Evolutionary conservation across 2,113 vertebrate species (phyloP).

Genomic region (Anser cygnoides): DNA sequence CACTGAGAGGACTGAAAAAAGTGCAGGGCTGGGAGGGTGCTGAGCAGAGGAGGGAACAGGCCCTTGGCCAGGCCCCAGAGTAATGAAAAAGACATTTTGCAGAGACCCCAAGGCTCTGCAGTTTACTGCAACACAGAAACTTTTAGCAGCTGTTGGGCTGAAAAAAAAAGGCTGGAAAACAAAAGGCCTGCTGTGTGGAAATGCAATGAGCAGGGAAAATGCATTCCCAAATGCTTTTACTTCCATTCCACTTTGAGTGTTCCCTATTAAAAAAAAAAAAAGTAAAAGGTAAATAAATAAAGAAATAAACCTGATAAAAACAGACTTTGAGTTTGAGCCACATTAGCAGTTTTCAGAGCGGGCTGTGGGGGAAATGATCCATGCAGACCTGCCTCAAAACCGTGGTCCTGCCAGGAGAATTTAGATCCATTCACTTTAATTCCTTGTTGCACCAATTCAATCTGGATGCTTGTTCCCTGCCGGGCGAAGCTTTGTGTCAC

Average conservation of each 20-base stretch:
- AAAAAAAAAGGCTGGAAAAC: not conserved
- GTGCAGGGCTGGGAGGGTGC: not conserved
- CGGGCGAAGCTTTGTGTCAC: not conserved
- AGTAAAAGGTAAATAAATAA: not conserved
- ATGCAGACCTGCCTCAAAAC: not conserved
- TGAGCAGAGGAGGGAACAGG: not conserved
- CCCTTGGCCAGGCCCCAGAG: not conserved
- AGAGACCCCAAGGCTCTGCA: fast-evolving
- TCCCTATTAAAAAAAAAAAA: not conserved
- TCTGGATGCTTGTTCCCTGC: not conserved
- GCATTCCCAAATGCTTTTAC: not conserved
- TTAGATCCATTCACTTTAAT: not conserved
- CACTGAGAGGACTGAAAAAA: not conserved
- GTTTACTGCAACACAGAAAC: not conserved
- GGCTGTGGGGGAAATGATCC: not conserved
- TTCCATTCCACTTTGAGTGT: not conserved
- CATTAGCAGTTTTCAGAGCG: not conserved
- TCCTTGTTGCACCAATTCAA: not conserved
- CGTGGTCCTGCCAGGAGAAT: not conserved
- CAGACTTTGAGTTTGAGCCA: not conserved
- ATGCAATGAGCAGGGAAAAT: not conserved
- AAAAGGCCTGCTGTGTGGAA: not conserved
- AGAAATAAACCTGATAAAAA: not conserved
- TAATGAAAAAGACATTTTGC: not conserved
- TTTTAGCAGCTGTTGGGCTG: not conserved